A percentile compares a stretch with the other conserved stretches of the same genome.
Evolutionary conservation across 2,888 invertebrate genomes (phyloP).

Genomic region (Hemicrepidius hirtus): DNA sequence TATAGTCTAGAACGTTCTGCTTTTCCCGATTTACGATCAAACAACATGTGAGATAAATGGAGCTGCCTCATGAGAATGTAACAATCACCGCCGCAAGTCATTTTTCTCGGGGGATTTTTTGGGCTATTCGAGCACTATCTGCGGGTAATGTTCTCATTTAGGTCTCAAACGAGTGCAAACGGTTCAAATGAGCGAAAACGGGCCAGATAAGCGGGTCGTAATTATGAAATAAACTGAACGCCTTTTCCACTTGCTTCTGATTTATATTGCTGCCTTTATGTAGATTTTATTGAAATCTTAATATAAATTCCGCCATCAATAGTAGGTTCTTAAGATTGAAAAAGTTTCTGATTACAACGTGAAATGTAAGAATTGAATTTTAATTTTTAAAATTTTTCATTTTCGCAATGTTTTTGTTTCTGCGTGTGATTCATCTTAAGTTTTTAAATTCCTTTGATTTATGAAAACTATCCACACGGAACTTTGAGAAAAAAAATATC

Average conservation of each 20-base stretch:
- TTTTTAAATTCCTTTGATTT: background rate
- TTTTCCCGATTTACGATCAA: background rate
- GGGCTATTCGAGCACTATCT: constrained; percentile 59
- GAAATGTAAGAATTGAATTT: background rate
- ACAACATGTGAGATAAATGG: constrained; percentile 26
- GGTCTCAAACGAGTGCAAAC: constrained; percentile 39
- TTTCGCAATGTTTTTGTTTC: no score
- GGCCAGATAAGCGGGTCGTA: constrained; percentile 53
- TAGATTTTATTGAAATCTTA: constrained; percentile 15
- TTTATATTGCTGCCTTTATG: background rate
- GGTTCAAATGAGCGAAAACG: constrained; percentile 51
- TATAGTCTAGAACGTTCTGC: background rate
- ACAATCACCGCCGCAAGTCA: constrained; percentile 49
- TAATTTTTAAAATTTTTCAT: background rate
- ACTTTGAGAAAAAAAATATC: background rate
- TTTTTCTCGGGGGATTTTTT: constrained; percentile 62
- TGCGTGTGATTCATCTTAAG: no score
- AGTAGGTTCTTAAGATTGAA: constrained; percentile 3
- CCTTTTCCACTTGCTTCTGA: background rate
- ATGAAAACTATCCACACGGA: background rate
- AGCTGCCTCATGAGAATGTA: constrained; percentile 26
- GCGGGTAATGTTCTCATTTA: constrained; percentile 61
- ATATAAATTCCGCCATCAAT: background rate
- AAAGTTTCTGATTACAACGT: constrained; percentile 3
- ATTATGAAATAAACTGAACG: constrained; percentile 47